Conservation (phyloP, 2,113 vertebrate species). For the Natator depressus region DNA sequence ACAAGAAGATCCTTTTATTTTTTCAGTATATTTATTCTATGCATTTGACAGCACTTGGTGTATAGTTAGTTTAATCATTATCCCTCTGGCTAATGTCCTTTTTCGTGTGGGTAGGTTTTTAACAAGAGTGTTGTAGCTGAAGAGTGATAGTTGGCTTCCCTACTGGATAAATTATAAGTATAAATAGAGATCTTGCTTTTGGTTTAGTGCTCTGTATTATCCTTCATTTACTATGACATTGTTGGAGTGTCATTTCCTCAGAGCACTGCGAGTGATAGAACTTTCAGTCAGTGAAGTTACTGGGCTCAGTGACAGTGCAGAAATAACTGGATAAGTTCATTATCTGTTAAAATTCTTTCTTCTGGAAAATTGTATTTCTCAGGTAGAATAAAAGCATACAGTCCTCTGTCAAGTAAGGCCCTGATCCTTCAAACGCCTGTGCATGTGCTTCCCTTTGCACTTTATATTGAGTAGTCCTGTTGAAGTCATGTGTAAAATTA, state of each 20-base stretch:
- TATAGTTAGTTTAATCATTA: neutral
- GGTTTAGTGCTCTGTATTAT: slow-evolving; percentile 50
- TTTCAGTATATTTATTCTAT: neutral
- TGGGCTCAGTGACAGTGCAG: slow-evolving; percentile 54
- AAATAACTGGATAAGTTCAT: slow-evolving; percentile 61
- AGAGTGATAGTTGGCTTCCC: slow-evolving; percentile 14
- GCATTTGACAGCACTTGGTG: neutral
- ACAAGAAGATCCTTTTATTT: neutral
- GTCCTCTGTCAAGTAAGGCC: slow-evolving; percentile 21
- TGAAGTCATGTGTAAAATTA: slow-evolving; percentile 32
- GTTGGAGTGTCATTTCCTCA: slow-evolving; percentile 50
- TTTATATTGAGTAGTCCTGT: neutral
- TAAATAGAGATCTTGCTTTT: neutral
- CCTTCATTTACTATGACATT: slow-evolving; percentile 16
- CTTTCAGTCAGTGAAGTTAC: slow-evolving; percentile 52
- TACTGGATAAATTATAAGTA: neutral
- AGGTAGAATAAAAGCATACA: slow-evolving; percentile 38
- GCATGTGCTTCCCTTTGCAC: slow-evolving; percentile 57
- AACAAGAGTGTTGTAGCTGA: slow-evolving; percentile 1
- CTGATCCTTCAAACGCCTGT: slow-evolving; percentile 57
- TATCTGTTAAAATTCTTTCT: slow-evolving; percentile 57
- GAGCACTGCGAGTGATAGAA: slow-evolving; percentile 44
- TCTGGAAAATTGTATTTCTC: slow-evolving; percentile 53
- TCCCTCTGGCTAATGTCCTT: neutral
- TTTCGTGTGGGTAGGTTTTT: slow-evolving; percentile 4